phyloP scores from a whole-genome alignment of 2,797 vertebrate species.

The Scarus forsteni region DNA sequence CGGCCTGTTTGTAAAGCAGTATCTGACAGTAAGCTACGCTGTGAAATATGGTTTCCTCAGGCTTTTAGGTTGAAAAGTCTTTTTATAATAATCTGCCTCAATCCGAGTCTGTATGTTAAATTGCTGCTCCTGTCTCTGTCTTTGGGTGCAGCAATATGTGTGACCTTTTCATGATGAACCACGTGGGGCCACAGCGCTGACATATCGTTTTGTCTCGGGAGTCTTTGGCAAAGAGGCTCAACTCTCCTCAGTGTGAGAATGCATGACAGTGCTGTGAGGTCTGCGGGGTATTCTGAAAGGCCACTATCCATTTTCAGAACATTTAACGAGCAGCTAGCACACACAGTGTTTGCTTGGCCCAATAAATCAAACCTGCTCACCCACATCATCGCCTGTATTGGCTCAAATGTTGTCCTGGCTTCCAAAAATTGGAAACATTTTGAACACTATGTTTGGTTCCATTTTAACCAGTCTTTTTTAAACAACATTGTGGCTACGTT shows the following conservation, averaged over 20 bases:
- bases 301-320: constrained; percentile 78
- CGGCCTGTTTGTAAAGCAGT: constrained; percentile 22
- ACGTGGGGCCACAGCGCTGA: constrained; percentile 65
- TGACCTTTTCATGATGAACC: constrained; percentile 85
- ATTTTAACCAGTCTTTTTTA: not conserved
- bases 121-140: constrained; percentile 57
- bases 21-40: constrained; percentile 8
- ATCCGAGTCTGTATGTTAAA: constrained; percentile 43
- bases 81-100: constrained; percentile 51
- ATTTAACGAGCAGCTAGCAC: constrained; percentile 70
- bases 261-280: constrained; percentile 65
- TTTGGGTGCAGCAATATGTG: constrained; percentile 60
- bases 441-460: constrained; percentile 3
- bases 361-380: constrained; percentile 58
- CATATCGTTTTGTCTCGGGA: constrained; percentile 81
- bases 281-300: constrained; percentile 72
- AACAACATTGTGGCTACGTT: not conserved
- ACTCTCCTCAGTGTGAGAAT: constrained; percentile 66
- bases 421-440: constrained; percentile 24
- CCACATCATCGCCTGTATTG: constrained; percentile 47
- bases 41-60: constrained; percentile 16
- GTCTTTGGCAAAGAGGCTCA: constrained; percentile 72
- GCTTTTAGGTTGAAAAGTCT: constrained; percentile 27
- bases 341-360: constrained; percentile 30
- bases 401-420: constrained; percentile 42